Conservation (phyloP, 2,888 invertebrate species). For the Sinohyriopsis cumingii region DNA sequence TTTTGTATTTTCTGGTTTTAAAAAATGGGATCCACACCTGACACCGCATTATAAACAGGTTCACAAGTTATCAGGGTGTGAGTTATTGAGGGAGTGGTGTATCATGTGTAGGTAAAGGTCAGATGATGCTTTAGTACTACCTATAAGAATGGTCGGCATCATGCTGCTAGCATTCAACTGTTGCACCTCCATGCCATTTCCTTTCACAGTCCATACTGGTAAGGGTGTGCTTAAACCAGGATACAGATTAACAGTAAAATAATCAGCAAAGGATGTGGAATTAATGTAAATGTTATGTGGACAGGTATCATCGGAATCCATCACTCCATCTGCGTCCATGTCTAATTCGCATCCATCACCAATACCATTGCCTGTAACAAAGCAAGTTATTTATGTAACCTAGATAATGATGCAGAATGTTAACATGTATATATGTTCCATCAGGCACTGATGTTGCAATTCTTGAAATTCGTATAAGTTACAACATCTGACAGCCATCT, state of each 20-base stretch:
- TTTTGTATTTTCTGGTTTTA: no score
- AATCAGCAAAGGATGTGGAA: conserved; percentile 32
- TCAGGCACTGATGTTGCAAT: no score
- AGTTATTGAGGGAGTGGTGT: no score
- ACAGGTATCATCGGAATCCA: conserved; percentile 88
- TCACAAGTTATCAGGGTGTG: no score
- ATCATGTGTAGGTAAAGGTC: no score
- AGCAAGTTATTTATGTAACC: no score
- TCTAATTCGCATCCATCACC: conserved; percentile 91
- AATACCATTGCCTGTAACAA: conserved; percentile 76
- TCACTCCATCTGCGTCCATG: conserved; percentile 85
- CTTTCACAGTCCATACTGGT: conserved; percentile 42
- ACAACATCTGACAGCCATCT: no score
- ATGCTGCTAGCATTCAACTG: conserved; percentile 41
- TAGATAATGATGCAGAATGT: no score
- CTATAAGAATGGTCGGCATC: conserved; percentile 57
- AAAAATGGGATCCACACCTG: no score
- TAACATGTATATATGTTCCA: no score
- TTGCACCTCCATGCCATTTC: conserved; percentile 49
- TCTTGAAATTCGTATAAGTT: no score
- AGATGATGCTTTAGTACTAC: conserved; percentile 21
- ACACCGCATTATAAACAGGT: no score
- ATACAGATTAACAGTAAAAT: conserved; percentile 45
- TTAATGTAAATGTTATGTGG: conserved; percentile 75
- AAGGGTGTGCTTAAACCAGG: conserved; percentile 25